Evolutionary conservation across 1,140 invertebrate genomes (phyloP), one percentile per base, ranked within the genome.

Genomic region (Formica selysi): DNA sequence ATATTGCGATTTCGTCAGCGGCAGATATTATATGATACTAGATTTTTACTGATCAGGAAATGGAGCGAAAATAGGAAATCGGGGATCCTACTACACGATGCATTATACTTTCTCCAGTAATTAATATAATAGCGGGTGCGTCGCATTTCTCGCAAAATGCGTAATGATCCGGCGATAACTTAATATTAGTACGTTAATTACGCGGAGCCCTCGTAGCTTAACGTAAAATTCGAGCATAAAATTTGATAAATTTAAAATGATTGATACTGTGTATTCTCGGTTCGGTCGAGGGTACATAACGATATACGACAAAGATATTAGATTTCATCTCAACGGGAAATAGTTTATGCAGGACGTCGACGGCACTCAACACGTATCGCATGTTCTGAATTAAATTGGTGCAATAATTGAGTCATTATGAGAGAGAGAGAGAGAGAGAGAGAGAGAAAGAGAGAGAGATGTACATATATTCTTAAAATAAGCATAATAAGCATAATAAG

Each of bases 111-210:
- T n/a, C 19, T 74, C 38, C 54, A 19, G 1, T 83, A 74, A 83
- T 83, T 83, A 83, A 70, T 70, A 70, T n/a, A 80, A 74, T 83
- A 74, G 73, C 36, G 54, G 10, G 32, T 5, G 26, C 16, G 13
- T 73, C 51, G 26, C 36, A n/a, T 81, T 51, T 73, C 65, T 71
- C 65, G 22, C 16, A 70, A 80, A n/a, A 57, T 57, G 32, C 32
- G 11, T 81, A 73, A 81, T 81, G 26, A 73, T 48, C 38, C 38
- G 29, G 11, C 13, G 54, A 81, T 71, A 71, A 81, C 26, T 70
- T 81, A 81, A 81, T 81, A 73, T 48, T 32, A 59, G 7, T 26
- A 44, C 38, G 22, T 59, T 73, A 73, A 61, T 48, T 83, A 59
- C 51, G n/a, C 44, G 1, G 3, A 29, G 7, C 3, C 5, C 22